phyloP scores from a whole-genome alignment of 2,797 vertebrate species.

The Semaprochilodus insignis region DNA sequence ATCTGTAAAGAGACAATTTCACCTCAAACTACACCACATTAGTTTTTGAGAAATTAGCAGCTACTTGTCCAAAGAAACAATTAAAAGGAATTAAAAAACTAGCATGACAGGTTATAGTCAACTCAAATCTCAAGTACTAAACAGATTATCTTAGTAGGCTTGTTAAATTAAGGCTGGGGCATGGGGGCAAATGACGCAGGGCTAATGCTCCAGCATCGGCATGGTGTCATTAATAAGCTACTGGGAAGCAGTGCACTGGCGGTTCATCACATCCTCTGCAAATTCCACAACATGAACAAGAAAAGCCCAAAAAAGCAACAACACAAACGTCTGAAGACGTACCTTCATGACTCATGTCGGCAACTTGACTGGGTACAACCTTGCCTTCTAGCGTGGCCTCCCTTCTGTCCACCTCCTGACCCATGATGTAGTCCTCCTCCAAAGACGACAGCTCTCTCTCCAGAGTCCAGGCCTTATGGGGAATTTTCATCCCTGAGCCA shows the following conservation, averaged over 20 bases:
- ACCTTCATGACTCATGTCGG: constrained; percentile 82
- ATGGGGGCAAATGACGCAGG: background rate
- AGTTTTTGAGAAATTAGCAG: too few species aligned
- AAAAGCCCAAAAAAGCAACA: background rate
- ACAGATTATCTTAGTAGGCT: background rate
- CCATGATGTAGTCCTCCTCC: constrained; percentile 81
- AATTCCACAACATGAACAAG: background rate
- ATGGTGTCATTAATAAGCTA: background rate
- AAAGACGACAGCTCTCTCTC: constrained; percentile 87
- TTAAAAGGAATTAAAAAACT: background rate
- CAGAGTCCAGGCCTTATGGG: constrained; percentile 90
- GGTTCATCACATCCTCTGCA: background rate
- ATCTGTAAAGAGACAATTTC: too few species aligned
- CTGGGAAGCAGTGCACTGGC: background rate
- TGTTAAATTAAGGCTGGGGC: background rate
- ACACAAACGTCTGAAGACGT: background rate
- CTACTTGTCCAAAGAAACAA: background rate
- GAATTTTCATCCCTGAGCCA: constrained; percentile 78
- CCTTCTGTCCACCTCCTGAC: constrained; percentile 61
- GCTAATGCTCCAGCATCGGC: background rate
- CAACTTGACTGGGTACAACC: constrained; percentile 60
- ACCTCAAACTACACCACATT: too few species aligned
- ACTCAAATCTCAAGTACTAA: background rate
- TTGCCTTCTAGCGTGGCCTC: constrained; percentile 78
- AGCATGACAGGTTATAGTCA: background rate